Conservation (phyloP, 2,888 invertebrate species). For the Alviniconcha strummeri region DNA sequence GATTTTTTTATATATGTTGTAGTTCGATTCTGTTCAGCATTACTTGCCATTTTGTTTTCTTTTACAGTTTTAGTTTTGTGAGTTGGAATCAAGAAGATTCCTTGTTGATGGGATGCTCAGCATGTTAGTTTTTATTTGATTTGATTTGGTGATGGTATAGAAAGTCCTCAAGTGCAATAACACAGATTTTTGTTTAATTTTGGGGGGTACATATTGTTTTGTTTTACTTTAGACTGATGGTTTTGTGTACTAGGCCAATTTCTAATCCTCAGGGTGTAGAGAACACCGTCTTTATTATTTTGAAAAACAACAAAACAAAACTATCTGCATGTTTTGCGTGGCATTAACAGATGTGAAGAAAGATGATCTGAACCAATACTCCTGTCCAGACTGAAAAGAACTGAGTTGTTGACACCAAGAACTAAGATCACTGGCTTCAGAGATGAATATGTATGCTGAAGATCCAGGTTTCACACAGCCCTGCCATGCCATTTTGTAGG, state of each 20-base stretch:
- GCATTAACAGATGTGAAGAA: too few species aligned
- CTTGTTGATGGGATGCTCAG: not conserved
- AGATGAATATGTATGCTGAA: too few species aligned
- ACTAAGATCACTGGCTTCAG: too few species aligned
- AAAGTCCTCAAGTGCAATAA: slow-evolving; percentile 27
- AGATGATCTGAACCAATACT: too few species aligned
- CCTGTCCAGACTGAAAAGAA: too few species aligned
- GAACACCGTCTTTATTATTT: not conserved
- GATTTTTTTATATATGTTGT: not conserved
- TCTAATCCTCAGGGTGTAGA: not conserved
- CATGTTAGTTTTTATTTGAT: not conserved
- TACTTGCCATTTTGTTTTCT: slow-evolving; percentile 13
- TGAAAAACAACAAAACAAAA: not conserved
- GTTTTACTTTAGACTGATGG: not conserved
- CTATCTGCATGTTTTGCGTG: too few species aligned
- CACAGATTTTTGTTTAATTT: slow-evolving; percentile 14
- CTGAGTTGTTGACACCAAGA: too few species aligned
- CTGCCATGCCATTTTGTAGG: too few species aligned
- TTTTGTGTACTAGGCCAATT: not conserved
- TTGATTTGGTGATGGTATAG: slow-evolving; percentile 23
- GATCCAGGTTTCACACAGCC: too few species aligned
- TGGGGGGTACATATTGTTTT: not conserved
- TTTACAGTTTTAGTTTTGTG: not conserved
- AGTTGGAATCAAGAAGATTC: too few species aligned
- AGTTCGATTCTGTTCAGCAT: slow-evolving; percentile 5